phyloP scores from a whole-genome alignment of 2,888 invertebrate species.

The Agonopterix arenella region DNA sequence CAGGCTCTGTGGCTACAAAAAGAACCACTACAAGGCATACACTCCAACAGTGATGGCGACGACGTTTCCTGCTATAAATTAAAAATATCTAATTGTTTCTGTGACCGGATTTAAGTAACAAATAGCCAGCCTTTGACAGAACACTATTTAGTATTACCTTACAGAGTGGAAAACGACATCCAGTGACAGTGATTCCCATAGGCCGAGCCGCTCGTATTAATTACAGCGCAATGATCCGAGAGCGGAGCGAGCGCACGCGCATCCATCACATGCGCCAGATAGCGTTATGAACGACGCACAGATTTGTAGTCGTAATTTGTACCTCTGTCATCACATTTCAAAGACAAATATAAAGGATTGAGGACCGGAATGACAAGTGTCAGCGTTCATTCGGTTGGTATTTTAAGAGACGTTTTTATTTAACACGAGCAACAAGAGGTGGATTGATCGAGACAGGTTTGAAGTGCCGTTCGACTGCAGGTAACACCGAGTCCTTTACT shows the following conservation, averaged over 20 bases:
- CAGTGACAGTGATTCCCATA: constrained; percentile 67
- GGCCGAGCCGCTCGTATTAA: constrained; percentile 60
- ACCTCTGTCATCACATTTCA: constrained; percentile 77
- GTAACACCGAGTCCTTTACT: constrained; percentile 57
- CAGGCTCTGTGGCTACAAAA: constrained; percentile 9
- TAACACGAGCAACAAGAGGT: constrained; percentile 72
- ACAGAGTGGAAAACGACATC: constrained; percentile 58
- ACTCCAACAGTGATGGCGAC: constrained; percentile 6
- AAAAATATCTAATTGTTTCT: constrained; percentile 35
- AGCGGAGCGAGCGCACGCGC: constrained; percentile 38
- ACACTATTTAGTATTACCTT: constrained; percentile 52
- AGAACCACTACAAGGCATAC: not conserved
- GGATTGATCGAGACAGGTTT: constrained; percentile 77
- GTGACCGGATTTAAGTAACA: constrained; percentile 38
- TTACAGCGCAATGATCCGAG: constrained; percentile 63
- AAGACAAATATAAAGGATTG: constrained; percentile 77
- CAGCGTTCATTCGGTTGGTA: constrained; percentile 67
- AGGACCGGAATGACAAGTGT: constrained; percentile 74
- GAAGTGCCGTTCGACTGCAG: constrained; percentile 67
- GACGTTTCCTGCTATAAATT: constrained; percentile 25
- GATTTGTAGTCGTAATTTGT: constrained; percentile 76
- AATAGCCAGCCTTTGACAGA: constrained; percentile 48
- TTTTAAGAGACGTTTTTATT: constrained; percentile 74
- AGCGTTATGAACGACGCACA: constrained; percentile 71
- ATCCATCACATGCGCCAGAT: constrained; percentile 70